Base-by-base conservation (phyloP, 2,888 invertebrate genomes). In the Malthinus seriepunctatus region DNA sequence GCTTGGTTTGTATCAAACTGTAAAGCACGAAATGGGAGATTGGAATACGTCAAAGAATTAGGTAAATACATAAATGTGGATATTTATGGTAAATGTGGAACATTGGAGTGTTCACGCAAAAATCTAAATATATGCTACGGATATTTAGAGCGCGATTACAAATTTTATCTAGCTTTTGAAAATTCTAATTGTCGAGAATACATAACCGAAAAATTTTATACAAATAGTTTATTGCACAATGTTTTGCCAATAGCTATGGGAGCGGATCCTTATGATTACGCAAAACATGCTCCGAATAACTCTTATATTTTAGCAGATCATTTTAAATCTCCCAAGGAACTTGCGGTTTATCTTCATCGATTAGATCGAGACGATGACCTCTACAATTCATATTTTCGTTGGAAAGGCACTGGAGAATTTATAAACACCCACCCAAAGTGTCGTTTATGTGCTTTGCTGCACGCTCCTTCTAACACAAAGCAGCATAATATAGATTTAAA, bases 301-400 rank as follows among this genome's bases (percentile, higher is more conserved):
- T 95, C 95, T 3, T 97, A 91, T 80, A 91, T 97, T 58, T 97
- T 97, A 79, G 95, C 97, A 14, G 97, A 97, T 75, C 96, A 97
- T 78, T 97, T 97, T 76, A 87, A 88, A 31, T 88, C 90, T 14
- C 90, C 97, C 0, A 87, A 89, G 71, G 90, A 93, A 68, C 82
- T 97, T 62, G 97, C 97, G 34, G 86, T 55, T n/a, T n/a, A n/a
- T n/a, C n/a, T n/a, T n/a, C n/a, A n/a, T n/a, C n/a, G n/a, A n/a
- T n/a, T n/a, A n/a, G 95, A 96, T 77, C 84, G 86, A 64, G 90
- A 97, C 77, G 94, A 96, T 75, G 87, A 87, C 38, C 83, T 94
- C 1, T 97, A 97, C 79, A 97, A 97, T 79, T 91, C 94, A 31
- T 97, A 97, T n/a, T n/a, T n/a, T n/a, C n/a, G n/a, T n/a, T n/a